These are phyloP conservation scores for Anhinga anhinga DNA, from an alignment of 2,113 vertebrate species.

Conservation along the genomic window DNA sequence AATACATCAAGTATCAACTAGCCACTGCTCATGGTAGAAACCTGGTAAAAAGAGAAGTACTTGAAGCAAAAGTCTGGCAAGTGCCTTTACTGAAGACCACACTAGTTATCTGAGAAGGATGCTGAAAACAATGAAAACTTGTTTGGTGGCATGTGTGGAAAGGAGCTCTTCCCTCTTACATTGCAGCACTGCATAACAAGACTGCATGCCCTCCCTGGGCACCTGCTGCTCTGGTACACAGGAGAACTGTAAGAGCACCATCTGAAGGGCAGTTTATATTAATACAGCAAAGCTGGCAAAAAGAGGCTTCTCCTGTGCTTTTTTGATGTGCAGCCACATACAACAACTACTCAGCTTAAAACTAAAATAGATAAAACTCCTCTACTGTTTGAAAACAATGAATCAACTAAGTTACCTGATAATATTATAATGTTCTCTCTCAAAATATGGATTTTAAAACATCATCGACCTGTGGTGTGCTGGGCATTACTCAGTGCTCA, in stretches of 20 bases:
- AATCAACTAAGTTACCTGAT: background rate
- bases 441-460: background rate
- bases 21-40: background rate
- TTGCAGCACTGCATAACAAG: accelerated
- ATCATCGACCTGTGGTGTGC: background rate
- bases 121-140: too few species aligned
- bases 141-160: background rate
- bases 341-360: background rate
- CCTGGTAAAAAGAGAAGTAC: background rate
- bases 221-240: accelerated
- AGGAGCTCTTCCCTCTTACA: background rate
- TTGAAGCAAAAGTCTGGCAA: background rate
- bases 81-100: background rate
- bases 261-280: background rate
- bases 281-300: accelerated
- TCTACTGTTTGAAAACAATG: background rate
- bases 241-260: background rate
- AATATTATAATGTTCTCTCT: background rate
- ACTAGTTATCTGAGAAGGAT: background rate
- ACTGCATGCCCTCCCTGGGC: accelerated
- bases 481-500: background rate
- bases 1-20: background rate
- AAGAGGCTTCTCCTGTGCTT: accelerated
- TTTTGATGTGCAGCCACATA: too few species aligned
- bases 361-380: background rate